Conservation (phyloP, 64 coral and sea anemone species). For the Dendronephthya gigantea region DNA sequence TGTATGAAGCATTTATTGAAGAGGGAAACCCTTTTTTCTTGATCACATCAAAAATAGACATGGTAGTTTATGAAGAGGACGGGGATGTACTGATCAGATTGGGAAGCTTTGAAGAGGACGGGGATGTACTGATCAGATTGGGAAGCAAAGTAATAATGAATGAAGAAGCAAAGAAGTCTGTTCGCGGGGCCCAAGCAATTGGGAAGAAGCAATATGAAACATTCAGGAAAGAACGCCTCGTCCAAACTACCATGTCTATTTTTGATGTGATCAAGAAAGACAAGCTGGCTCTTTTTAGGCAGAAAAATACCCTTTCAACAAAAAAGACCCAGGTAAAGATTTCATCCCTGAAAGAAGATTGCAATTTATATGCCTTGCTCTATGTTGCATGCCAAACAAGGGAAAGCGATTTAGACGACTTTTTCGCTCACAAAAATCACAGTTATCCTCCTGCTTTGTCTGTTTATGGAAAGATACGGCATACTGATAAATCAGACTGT, state of each 20-base stretch:
- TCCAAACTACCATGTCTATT: neutral
- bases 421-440: constrained; percentile 25
- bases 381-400: constrained; percentile 23
- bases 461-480: neutral
- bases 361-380: neutral
- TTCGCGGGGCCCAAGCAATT: neutral
- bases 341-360: neutral
- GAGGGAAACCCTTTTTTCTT: neutral
- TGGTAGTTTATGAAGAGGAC: neutral
- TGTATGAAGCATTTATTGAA: neutral
- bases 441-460: constrained; percentile 18
- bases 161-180: neutral
- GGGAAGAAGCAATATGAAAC: neutral
- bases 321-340: neutral
- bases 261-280: neutral
- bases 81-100: neutral
- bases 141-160: neutral
- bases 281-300: neutral
- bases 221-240: neutral
- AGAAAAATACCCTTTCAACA: neutral
- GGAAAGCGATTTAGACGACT: neutral
- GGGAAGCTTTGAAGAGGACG: neutral
- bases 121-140: neutral
- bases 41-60: neutral
- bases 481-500: neutral